A percentile compares a stretch with the other conserved stretches of the same genome.
These are phyloP conservation scores for Laodelphax striatellus DNA, from an alignment of 1,140 invertebrate species.

Conservation along the genomic window DNA sequence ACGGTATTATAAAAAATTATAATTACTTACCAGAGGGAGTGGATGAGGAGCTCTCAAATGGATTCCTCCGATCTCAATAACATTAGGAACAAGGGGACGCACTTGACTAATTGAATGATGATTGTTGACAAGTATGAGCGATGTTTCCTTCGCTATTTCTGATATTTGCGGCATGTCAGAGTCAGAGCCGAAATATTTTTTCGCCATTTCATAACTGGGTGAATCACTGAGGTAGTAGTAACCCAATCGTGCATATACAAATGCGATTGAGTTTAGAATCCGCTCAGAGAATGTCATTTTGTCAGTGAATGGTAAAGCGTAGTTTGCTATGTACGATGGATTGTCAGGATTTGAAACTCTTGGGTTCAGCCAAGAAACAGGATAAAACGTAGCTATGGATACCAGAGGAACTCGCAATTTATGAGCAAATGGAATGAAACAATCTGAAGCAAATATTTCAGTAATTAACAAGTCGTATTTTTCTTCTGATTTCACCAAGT, in stretches of 20 bases:
- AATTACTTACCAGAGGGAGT: slow-evolving; percentile 36
- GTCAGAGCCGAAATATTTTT: slow-evolving; percentile 40
- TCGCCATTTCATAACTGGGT: slow-evolving; percentile 7
- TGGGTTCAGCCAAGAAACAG: slow-evolving; percentile 46
- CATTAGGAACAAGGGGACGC: slow-evolving; percentile 41
- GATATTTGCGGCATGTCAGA: slow-evolving; percentile 38
- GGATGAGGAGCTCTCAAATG: slow-evolving; percentile 33
- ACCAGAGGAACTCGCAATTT: slow-evolving; percentile 46
- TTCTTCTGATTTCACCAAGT: slow-evolving; percentile 33
- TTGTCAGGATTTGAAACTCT: slow-evolving; percentile 20
- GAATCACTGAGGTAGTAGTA: slow-evolving; percentile 3
- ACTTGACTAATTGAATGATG: slow-evolving; percentile 36
- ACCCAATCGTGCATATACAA: background rate
- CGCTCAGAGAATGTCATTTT: slow-evolving; percentile 13
- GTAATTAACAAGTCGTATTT: slow-evolving; percentile 28
- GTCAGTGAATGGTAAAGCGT: slow-evolving; percentile 8
- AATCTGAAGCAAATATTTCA: slow-evolving; percentile 24
- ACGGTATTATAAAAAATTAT: no score
- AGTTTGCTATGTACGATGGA: slow-evolving; percentile 14
- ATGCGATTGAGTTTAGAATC: slow-evolving; percentile 12
- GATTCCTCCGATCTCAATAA: slow-evolving; percentile 52
- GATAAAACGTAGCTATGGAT: slow-evolving; percentile 36
- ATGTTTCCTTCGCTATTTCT: slow-evolving; percentile 14
- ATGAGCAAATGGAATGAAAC: slow-evolving; percentile 20
- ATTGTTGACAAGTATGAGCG: slow-evolving; percentile 26